phyloP scores from a whole-genome alignment of 2,888 invertebrate genomes.

The Hyalella azteca region DNA sequence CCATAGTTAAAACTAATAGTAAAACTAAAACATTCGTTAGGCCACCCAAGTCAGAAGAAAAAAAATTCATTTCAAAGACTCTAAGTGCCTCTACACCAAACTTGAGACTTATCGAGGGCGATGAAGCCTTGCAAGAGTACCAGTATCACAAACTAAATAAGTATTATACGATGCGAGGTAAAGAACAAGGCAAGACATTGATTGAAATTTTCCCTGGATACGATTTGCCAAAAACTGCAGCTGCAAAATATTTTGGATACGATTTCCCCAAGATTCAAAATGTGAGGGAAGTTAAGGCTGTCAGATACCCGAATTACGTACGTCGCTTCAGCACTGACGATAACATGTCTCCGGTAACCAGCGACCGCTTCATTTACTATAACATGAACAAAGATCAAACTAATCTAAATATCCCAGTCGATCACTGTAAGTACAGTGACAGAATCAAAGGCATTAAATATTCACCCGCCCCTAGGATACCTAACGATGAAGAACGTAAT shows the following conservation, averaged over 20 bases:
- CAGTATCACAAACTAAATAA: slow-evolving; percentile 35
- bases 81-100: slow-evolving; percentile 9
- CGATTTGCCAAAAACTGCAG: slow-evolving; percentile 20
- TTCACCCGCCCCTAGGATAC: background rate
- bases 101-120: background rate
- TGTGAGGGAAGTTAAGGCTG: background rate
- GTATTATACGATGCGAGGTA: slow-evolving; percentile 10
- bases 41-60: slow-evolving; percentile 4
- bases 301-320: background rate
- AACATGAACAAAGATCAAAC: slow-evolving; percentile 28
- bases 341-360: background rate
- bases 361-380: background rate
- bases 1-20: slow-evolving; percentile 7
- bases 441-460: slow-evolving; percentile 18
- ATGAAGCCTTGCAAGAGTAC: background rate
- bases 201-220: slow-evolving; percentile 19
- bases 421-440: slow-evolving; percentile 18
- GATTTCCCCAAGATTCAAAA: slow-evolving; percentile 30
- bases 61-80: background rate
- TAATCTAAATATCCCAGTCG: background rate
- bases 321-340: slow-evolving; percentile 24
- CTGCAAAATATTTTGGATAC: slow-evolving; percentile 27
- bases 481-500: background rate
- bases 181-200: background rate
- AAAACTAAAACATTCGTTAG: slow-evolving; percentile 25